Base-by-base conservation (phyloP, 1,140 invertebrate genomes). In the Drosophila auraria region DNA sequence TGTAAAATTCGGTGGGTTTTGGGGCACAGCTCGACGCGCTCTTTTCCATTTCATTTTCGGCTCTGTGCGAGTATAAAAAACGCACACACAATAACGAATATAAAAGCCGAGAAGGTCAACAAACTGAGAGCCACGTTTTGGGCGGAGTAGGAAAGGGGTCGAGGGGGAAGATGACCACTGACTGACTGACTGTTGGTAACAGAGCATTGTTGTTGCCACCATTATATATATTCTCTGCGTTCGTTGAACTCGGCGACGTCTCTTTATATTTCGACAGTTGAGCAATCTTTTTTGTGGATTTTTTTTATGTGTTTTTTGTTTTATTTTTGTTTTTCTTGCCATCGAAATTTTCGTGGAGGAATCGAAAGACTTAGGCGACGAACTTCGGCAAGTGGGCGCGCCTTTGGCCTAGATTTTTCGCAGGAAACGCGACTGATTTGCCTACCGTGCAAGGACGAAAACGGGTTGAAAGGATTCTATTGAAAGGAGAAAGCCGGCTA, bases 21-120 rank as follows among this genome's bases (percentile, higher is more conserved):
- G 70, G 70, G 66, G 49, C 70, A 79, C 65, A 61, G 45, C 63
- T 44, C 83, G 23, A n/a, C 33, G 33, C 54, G 83, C 80, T 87
- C 83, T 87, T 87, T 87, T 87, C 83, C 83, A 87, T 87, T 87
- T 87, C 83, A 87, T 87, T 87, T 87, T 86, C 70, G 83, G 70
- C 68, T 83, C 71, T 60, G 83, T 50, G 47, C 47, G 71, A 80
- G 60, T 69, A 33, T 57, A 59, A 83, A 78, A 69, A 62, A 40
- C 54, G 17, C 36, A 53, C 53, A 53, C 17, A 69, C 64, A 69
- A 68, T 66, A 61, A 71, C 40, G 62, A 40, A 56, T 56, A 82
- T 59, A 61, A 60, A 45, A 50, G 54, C 54, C 60, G 81, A 66
- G 71, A 77, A 83, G 83, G 83, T 87, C 83, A 87, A 87, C 83